Evolutionary conservation across 2,888 invertebrate species (phyloP).

Genomic region (Dryadula phaetusa): DNA sequence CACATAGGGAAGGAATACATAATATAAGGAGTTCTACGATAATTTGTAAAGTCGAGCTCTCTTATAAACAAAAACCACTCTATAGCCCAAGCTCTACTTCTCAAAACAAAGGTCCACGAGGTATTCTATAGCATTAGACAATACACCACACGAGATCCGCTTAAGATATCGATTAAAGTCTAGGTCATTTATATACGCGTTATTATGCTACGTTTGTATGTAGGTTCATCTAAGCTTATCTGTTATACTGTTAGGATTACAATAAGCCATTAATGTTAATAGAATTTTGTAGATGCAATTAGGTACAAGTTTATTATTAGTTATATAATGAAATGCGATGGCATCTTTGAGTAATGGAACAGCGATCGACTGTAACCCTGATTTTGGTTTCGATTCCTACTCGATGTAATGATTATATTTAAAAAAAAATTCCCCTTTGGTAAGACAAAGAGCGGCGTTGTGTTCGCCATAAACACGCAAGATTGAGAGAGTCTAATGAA

Average conservation of each 20-base stretch:
- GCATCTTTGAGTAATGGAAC: too few relatives aligned
- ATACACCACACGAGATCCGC: conserved; percentile 57
- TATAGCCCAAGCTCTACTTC: neutral
- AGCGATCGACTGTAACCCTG: too few relatives aligned
- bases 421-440: too few relatives aligned
- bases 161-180: conserved; percentile 44
- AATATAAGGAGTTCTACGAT: too few relatives aligned
- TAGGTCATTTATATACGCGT: conserved; percentile 43
- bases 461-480: too few relatives aligned
- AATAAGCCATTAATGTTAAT: conserved; percentile 12
- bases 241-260: conserved; percentile 18
- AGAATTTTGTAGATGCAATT: conserved; percentile 8
- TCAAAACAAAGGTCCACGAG: neutral
- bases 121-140: conserved; percentile 49
- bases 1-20: too few relatives aligned
- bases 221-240: conserved; percentile 36
- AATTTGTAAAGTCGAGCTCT: conserved; percentile 1
- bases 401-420: too few relatives aligned
- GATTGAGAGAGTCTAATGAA: too few relatives aligned
- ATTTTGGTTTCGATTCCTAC: too few relatives aligned
- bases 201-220: conserved; percentile 20
- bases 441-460: too few relatives aligned
- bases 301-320: neutral
- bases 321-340: too few relatives aligned
- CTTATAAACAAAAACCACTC: too few relatives aligned